Evolutionary conservation across 2,113 vertebrate species (phyloP).

Genomic region (Stercorarius parasiticus): DNA sequence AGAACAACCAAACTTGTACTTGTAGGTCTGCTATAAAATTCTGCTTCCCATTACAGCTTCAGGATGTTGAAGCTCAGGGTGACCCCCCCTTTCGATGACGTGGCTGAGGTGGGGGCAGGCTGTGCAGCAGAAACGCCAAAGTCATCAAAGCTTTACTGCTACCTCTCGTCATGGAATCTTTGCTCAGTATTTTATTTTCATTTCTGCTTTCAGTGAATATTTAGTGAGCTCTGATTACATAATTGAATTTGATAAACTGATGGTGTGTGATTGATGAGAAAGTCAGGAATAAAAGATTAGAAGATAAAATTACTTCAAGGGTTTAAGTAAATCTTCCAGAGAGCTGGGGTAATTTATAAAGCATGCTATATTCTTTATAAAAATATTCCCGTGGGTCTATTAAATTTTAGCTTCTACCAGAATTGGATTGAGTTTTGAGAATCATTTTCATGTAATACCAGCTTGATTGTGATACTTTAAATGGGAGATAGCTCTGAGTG

Average conservation of each 20-base stretch:
- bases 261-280: slow-evolving; percentile 35
- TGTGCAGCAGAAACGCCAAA: not conserved
- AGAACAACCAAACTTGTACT: not conserved
- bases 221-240: slow-evolving; percentile 49
- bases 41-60: not conserved
- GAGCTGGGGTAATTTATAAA: slow-evolving; percentile 48
- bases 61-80: not conserved
- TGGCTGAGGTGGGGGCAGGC: not conserved
- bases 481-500: not conserved
- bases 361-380: slow-evolving; percentile 40
- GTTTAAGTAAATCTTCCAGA: slow-evolving; percentile 58
- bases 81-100: not conserved
- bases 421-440: slow-evolving; percentile 40
- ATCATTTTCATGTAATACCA: slow-evolving; percentile 20
- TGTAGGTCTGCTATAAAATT: not conserved
- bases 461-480: slow-evolving; percentile 19
- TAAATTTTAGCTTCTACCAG: slow-evolving; percentile 51
- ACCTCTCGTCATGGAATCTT: not conserved
- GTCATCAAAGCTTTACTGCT: not conserved
- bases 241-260: slow-evolving; percentile 64
- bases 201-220: slow-evolving; percentile 33
- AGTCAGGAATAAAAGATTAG: slow-evolving; percentile 48
- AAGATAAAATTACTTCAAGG: slow-evolving; percentile 40
- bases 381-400: slow-evolving; percentile 28
- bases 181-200: slow-evolving; percentile 41